Conservation (phyloP, 2,888 invertebrate genomes). For the Drosophila neonasuta region DNA sequence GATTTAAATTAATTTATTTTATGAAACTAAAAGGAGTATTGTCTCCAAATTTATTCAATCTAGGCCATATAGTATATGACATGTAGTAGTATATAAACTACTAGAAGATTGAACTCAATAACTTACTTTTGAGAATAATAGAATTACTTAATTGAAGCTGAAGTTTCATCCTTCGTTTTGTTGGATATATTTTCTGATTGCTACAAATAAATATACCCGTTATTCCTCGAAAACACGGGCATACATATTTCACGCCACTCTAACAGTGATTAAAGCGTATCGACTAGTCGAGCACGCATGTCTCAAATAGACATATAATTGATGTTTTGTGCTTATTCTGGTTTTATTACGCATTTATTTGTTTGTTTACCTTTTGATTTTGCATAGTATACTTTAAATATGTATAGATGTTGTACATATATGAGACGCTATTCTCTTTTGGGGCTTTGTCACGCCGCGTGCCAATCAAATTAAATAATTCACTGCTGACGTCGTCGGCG, state of each 20-base stretch:
- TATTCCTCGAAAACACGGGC: background rate
- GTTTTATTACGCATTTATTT: slow-evolving; percentile 61
- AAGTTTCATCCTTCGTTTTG: background rate
- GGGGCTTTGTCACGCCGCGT: slow-evolving; percentile 12
- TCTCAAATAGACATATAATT: background rate
- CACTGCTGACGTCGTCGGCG: background rate
- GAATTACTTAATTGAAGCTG: too few species aligned
- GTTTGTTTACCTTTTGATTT: slow-evolving; percentile 71
- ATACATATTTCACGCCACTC: background rate
- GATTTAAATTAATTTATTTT: too few species aligned
- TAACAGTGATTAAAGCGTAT: slow-evolving; percentile 4
- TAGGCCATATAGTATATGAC: too few species aligned
- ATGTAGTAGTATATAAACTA: too few species aligned
- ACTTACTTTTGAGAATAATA: too few species aligned
- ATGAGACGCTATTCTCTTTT: slow-evolving; percentile 1
- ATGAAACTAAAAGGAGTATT: too few species aligned
- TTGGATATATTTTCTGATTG: background rate
- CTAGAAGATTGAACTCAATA: too few species aligned
- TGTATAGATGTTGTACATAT: slow-evolving; percentile 4
- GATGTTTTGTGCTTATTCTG: slow-evolving; percentile 29
- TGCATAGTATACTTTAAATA: slow-evolving; percentile 16
- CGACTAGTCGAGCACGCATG: slow-evolving; percentile 2
- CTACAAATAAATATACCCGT: background rate
- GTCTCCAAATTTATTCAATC: too few species aligned
- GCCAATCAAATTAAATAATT: slow-evolving; percentile 44